Evolutionary conservation across 2,113 vertebrate species (phyloP).

Genomic region (Panurus biarmicus): DNA sequence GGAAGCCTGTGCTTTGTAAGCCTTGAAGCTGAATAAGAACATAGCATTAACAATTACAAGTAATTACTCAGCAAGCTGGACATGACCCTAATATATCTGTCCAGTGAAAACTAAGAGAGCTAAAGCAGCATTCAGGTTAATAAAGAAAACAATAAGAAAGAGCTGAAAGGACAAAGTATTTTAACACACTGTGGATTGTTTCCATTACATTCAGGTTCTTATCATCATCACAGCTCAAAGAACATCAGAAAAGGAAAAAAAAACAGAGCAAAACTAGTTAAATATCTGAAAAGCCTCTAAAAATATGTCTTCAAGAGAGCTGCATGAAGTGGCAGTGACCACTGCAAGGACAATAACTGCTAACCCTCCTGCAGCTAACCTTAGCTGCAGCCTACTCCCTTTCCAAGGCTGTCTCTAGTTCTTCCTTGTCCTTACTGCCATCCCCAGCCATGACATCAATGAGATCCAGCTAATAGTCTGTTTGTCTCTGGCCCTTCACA

Average conservation of each 20-base stretch:
- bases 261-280: not conserved
- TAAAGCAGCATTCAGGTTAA: not conserved
- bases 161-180: not conserved
- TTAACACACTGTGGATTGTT: not conserved
- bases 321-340: not conserved
- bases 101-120: not conserved
- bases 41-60: not conserved
- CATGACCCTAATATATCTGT: not conserved
- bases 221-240: not conserved
- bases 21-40: not conserved
- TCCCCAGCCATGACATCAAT: not conserved
- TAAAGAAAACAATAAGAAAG: not conserved
- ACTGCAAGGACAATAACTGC: not conserved
- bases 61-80: not conserved
- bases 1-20: not conserved
- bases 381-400: not conserved
- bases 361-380: not conserved
- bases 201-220: not conserved
- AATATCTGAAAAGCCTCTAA: not conserved
- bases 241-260: not conserved
- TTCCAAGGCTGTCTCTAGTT: not conserved
- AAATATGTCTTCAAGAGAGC: not conserved
- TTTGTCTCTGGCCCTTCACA: not conserved
- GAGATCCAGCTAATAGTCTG: not conserved
- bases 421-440: not conserved